Evolutionary conservation across 2,113 vertebrate genomes (phyloP).

Genomic region (Orientallactaga bullata): DNA sequence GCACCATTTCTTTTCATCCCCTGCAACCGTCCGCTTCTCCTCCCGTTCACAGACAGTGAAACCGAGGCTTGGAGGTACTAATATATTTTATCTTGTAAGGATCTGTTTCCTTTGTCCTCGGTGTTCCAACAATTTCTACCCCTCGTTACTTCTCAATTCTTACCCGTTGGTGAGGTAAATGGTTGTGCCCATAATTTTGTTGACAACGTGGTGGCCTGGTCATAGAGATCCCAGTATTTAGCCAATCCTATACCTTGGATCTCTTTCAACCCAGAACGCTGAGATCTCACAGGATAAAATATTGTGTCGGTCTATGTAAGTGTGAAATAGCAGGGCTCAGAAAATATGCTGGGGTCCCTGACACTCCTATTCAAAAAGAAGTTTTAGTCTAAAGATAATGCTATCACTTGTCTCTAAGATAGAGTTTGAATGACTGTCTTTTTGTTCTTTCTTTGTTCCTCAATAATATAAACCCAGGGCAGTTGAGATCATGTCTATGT

Average conservation of each 20-base stretch:
- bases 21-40: background rate
- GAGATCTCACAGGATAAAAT: background rate
- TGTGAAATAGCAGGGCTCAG: background rate
- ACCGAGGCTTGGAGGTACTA: background rate
- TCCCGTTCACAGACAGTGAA: background rate
- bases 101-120: background rate
- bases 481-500: background rate
- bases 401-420: background rate
- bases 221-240: background rate
- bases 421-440: background rate
- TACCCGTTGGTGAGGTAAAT: background rate
- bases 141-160: background rate
- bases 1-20: background rate
- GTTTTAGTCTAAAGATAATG: background rate
- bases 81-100: background rate
- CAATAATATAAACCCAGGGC: background rate
- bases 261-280: background rate
- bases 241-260: background rate
- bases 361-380: background rate
- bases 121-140: background rate
- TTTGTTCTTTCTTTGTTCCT: background rate
- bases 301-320: background rate
- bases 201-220: background rate
- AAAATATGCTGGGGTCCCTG: background rate
- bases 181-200: background rate